Evolutionary conservation across 2,113 vertebrate genomes (phyloP).

Genomic region (Ginglymostoma cirratum): DNA sequence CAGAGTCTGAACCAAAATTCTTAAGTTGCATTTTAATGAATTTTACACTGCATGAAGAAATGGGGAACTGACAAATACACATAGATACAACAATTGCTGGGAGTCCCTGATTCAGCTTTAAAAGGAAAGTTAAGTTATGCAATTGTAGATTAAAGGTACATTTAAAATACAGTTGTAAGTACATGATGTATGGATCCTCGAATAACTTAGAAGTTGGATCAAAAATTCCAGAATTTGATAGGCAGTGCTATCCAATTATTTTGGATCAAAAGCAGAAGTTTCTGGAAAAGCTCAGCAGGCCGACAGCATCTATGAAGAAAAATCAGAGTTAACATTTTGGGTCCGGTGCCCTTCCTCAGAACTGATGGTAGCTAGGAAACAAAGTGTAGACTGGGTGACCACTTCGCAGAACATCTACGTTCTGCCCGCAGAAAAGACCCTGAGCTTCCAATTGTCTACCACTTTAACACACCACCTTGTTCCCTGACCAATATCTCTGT

Average conservation of each 20-base stretch:
- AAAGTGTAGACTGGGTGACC: too few species aligned
- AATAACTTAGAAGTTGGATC: neutral
- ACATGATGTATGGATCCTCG: neutral
- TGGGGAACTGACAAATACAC: neutral
- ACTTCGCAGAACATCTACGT: too few species aligned
- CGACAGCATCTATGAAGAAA: too few species aligned
- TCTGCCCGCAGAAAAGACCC: too few species aligned
- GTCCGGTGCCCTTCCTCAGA: too few species aligned
- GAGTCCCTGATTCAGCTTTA: neutral
- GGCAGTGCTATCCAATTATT: neutral
- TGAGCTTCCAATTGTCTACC: too few species aligned
- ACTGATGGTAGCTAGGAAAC: too few species aligned
- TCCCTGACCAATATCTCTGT: too few species aligned
- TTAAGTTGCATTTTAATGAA: neutral
- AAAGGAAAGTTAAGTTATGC: neutral
- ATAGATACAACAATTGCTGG: neutral
- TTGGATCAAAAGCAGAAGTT: neutral
- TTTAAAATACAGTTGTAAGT: neutral
- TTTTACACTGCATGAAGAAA: neutral
- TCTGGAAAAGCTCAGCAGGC: too few species aligned
- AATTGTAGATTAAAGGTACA: neutral
- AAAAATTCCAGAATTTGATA: constrained; percentile 10
- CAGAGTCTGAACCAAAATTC: neutral
- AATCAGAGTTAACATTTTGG: too few species aligned
- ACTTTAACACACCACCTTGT: too few species aligned